Conservation (phyloP, 2,797 vertebrate genomes). For the Pelodytes ibericus region DNA sequence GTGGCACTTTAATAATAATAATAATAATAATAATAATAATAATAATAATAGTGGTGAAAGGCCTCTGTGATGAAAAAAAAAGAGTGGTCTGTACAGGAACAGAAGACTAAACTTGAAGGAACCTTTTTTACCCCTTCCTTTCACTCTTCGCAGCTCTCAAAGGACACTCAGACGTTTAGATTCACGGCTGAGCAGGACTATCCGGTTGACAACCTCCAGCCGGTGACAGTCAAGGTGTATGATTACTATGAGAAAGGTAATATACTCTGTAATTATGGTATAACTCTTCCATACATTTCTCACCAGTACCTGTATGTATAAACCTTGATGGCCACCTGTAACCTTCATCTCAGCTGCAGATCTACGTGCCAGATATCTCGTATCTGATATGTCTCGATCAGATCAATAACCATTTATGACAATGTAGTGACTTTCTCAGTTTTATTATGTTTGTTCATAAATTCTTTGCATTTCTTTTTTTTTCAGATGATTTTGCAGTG, state of each 20-base stretch:
- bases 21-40: no score
- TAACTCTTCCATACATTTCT: not conserved
- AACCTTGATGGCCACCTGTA: no score
- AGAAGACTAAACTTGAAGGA: no score
- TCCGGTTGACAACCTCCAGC: slow-evolving; percentile 64
- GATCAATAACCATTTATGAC: no score
- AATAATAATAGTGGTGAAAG: no score
- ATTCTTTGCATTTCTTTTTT: slow-evolving; percentile 15
- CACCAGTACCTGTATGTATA: no score
- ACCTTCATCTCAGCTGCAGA: no score
- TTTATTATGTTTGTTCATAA: not conserved
- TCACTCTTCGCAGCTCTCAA: slow-evolving; percentile 29
- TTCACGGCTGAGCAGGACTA: slow-evolving; percentile 68
- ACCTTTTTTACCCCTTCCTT: not conserved
- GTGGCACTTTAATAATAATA: no score
- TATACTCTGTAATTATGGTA: not conserved
- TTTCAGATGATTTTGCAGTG: slow-evolving; percentile 64
- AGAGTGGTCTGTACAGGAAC: no score
- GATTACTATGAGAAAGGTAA: slow-evolving; percentile 70
- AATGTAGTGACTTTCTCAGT: not conserved
- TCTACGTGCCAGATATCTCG: no score
- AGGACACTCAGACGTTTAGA: slow-evolving; percentile 55
- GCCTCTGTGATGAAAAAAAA: no score
- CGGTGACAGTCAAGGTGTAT: slow-evolving; percentile 60
- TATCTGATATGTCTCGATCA: no score